Evolutionary conservation across 1,140 invertebrate genomes (phyloP).

Genomic region (Psilanteris sp.): DNA sequence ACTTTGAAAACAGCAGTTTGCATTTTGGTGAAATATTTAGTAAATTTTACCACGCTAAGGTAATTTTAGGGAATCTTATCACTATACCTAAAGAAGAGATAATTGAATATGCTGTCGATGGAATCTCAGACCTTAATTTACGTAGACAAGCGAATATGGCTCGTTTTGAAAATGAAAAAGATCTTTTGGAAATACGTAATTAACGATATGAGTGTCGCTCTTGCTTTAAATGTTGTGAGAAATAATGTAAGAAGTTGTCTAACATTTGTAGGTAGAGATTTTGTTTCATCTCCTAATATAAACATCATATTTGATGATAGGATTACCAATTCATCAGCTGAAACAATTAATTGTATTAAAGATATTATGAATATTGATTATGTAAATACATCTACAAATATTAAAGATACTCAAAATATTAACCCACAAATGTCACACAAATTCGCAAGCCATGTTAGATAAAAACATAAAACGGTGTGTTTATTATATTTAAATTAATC

Average conservation of each 20-base stretch:
- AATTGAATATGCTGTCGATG: slow-evolving; percentile 31
- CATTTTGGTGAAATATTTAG: neutral
- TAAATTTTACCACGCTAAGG: slow-evolving; percentile 33
- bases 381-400: neutral
- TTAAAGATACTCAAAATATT: slow-evolving; percentile 1
- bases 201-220: neutral
- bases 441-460: slow-evolving; percentile 12
- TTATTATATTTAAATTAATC: no score
- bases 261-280: slow-evolving; percentile 3
- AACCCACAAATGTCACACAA: neutral
- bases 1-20: slow-evolving; percentile 24
- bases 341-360: neutral
- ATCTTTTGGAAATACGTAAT: neutral
- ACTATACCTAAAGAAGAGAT: slow-evolving; percentile 13
- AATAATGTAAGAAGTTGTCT: neutral
- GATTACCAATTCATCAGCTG: neutral
- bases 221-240: neutral
- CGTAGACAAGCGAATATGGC: slow-evolving; percentile 21
- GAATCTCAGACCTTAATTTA: slow-evolving; percentile 13
- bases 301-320: neutral
- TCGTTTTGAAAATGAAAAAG: neutral
- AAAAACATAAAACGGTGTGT: slow-evolving; percentile 11
- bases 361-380: slow-evolving; percentile 10
- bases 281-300: slow-evolving; percentile 1
- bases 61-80: slow-evolving; percentile 20